These are phyloP conservation scores for Tokudaia muenninki DNA, from an alignment of 2,797 vertebrate genomes.

Conservation along the genomic window DNA sequence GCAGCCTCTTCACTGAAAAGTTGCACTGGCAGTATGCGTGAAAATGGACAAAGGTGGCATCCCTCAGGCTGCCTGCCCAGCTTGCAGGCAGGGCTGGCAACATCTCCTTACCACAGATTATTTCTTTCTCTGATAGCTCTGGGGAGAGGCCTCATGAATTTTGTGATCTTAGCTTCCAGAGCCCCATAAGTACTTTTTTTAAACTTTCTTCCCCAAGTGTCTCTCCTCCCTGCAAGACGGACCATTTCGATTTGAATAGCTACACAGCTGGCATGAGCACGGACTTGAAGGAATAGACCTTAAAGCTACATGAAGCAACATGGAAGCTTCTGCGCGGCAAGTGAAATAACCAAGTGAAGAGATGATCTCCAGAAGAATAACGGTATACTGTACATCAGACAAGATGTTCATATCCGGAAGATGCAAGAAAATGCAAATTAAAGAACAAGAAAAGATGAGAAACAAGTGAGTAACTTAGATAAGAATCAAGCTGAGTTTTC, in stretches of 20 bases:
- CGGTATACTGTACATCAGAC: not conserved
- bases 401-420: not conserved
- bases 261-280: not conserved
- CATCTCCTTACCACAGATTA: no score
- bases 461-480: no score
- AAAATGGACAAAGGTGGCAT: not conserved
- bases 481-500: no score
- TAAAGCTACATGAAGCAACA: not conserved
- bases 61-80: not conserved
- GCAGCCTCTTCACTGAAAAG: not conserved
- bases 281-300: not conserved
- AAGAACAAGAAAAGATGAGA: not conserved
- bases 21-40: not conserved
- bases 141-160: not conserved
- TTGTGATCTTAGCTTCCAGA: not conserved
- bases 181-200: not conserved
- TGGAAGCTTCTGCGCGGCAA: not conserved
- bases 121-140: not conserved
- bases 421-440: not conserved
- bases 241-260: not conserved
- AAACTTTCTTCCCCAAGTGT: not conserved
- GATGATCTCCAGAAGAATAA: not conserved
- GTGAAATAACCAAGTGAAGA: not conserved
- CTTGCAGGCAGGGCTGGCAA: not conserved
- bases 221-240: not conserved